Conservation (phyloP, 2,113 vertebrate genomes). For the Macquaria ambigua region DNA sequence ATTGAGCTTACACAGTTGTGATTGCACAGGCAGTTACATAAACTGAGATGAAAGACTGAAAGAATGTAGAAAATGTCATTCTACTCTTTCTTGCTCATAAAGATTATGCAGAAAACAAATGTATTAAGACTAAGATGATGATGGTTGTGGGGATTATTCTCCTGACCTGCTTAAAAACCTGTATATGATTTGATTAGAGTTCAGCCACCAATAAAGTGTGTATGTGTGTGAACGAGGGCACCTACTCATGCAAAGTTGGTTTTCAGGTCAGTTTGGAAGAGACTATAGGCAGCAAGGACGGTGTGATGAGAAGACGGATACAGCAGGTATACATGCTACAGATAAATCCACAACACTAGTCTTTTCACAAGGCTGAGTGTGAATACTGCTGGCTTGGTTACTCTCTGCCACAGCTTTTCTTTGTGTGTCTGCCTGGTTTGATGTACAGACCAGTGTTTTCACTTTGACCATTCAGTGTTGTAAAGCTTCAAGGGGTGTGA, state of each 20-base stretch:
- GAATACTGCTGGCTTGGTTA: neutral
- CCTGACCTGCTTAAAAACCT: conserved; percentile 20
- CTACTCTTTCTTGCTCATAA: neutral
- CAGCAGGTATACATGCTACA: neutral
- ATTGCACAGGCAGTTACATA: conserved; percentile 40
- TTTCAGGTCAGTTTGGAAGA: conserved; percentile 12
- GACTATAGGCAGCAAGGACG: neutral
- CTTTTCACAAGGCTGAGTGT: neutral
- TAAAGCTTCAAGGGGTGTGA: too few relatives aligned
- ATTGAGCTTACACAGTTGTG: conserved; percentile 9
- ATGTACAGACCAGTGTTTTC: neutral
- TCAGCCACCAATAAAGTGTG: neutral
- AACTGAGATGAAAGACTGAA: conserved; percentile 12
- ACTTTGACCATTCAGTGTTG: too few relatives aligned
- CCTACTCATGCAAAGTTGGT: neutral
- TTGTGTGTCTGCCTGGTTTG: neutral
- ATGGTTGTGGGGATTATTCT: conserved; percentile 26
- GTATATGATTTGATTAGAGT: conserved; percentile 22
- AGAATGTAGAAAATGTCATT: neutral
- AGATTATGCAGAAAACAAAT: conserved; percentile 4
- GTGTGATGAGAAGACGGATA: neutral
- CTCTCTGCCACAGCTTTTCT: neutral
- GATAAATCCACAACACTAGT: neutral
- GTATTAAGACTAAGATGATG: conserved; percentile 10
- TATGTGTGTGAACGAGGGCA: neutral